phyloP scores from a whole-genome alignment of 2,113 vertebrate genomes.

The Centrocercus urophasianus region DNA sequence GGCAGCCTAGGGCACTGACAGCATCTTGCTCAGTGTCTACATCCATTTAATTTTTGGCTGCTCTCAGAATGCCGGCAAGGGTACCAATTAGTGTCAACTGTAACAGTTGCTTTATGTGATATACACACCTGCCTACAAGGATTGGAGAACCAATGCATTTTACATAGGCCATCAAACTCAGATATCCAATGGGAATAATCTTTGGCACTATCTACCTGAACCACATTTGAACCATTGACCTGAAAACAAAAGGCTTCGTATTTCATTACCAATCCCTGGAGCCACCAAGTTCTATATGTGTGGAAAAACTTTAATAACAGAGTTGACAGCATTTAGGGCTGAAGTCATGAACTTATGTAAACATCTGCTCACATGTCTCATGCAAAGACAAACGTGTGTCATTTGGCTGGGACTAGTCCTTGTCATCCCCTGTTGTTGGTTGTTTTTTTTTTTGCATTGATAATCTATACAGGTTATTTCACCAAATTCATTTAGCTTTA shows the following conservation, averaged over 20 bases:
- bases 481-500: conserved; percentile 18
- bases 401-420: background rate
- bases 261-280: conserved; percentile 19
- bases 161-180: conserved; percentile 48
- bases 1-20: background rate
- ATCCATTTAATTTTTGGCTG: conserved; percentile 44
- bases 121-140: conserved; percentile 23
- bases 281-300: conserved; percentile 1
- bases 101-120: conserved; percentile 9
- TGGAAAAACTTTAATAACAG: conserved; percentile 20
- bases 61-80: background rate
- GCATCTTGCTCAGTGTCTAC: conserved; percentile 2
- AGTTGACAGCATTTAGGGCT: conserved; percentile 1
- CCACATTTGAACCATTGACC: conserved; percentile 28
- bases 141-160: background rate
- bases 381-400: background rate
- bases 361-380: background rate
- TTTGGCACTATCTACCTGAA: conserved; percentile 35
- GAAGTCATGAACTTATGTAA: background rate
- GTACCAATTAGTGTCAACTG: conserved; percentile 45
- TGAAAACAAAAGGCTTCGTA: conserved; percentile 50
- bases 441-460: background rate
- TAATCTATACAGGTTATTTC: background rate
- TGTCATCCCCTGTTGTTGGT: background rate
- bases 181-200: background rate